Percentiles rank a stretch among this genome's conserved stretches.
phyloP scores from a whole-genome alignment of 1,140 invertebrate genomes.

The Drosophila miranda region DNA sequence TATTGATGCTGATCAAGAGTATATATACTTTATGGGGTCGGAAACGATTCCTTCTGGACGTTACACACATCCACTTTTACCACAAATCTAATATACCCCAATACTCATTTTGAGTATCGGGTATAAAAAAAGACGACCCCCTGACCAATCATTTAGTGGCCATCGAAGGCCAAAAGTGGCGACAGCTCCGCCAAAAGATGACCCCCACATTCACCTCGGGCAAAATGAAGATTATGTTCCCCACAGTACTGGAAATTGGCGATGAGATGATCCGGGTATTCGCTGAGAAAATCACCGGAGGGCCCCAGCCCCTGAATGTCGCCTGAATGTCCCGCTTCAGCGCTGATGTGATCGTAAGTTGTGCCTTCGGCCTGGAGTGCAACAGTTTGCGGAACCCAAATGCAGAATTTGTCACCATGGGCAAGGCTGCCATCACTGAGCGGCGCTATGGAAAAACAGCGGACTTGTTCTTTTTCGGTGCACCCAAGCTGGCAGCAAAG shows the following conservation, averaged over 20 bases:
- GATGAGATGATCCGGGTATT: conserved; percentile 44
- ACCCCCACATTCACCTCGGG: conserved; percentile 84
- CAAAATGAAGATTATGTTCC: conserved; percentile 84
- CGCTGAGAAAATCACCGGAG: background rate
- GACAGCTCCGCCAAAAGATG: conserved; percentile 83
- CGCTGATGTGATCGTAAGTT: conserved; percentile 83
- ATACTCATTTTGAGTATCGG: too few relatives aligned
- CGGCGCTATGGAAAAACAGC: conserved; percentile 19
- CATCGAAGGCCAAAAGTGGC: conserved; percentile 83
- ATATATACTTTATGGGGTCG: too few relatives aligned
- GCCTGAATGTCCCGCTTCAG: conserved; percentile 67
- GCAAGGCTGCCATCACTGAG: conserved; percentile 17
- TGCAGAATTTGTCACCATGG: conserved; percentile 83
- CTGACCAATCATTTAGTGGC: conserved; percentile 82
- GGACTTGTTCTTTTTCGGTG: conserved; percentile 34
- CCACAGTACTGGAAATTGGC: conserved; percentile 60
- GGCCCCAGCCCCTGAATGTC: conserved; percentile 35
- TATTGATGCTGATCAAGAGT: too few relatives aligned
- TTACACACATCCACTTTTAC: too few relatives aligned
- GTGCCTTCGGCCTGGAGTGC: conserved; percentile 86
- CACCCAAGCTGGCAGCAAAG: conserved; percentile 35
- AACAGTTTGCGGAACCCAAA: conserved; percentile 83
- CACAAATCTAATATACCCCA: too few relatives aligned
- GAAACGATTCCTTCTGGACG: too few relatives aligned
- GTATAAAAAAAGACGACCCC: conserved; percentile 83